These are phyloP conservation scores for Arctia plantaginis DNA, from an alignment of 2,888 invertebrate species.

Conservation along the genomic window DNA sequence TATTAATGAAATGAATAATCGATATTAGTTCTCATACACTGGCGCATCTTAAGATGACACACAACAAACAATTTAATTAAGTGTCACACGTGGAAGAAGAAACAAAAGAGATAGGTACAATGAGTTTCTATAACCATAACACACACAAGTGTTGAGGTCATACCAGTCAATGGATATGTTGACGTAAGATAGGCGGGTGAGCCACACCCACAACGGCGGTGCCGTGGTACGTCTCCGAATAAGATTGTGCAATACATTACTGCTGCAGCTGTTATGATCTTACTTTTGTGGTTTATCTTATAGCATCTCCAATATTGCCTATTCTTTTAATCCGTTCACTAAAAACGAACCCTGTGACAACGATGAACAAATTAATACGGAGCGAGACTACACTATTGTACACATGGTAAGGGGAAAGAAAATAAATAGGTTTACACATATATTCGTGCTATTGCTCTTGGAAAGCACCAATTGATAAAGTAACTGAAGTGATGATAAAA, in stretches of 20 bases:
- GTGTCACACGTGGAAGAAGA: not conserved
- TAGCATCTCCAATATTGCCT: not conserved
- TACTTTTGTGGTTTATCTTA: not conserved
- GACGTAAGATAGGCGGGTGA: constrained; percentile 50
- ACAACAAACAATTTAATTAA: not conserved
- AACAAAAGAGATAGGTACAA: not conserved
- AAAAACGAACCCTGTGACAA: not conserved
- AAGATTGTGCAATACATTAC: constrained; percentile 28
- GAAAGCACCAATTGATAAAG: not conserved
- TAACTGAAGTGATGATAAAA: no score
- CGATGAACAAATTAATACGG: no score
- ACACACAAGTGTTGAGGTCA: constrained; percentile 20
- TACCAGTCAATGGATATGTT: constrained; percentile 14
- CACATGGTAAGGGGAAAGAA: not conserved
- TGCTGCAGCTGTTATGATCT: not conserved
- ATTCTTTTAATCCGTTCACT: not conserved
- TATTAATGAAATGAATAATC: not conserved
- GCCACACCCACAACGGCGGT: constrained; percentile 47
- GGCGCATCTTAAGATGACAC: not conserved
- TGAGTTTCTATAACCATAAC: not conserved
- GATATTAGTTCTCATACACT: not conserved
- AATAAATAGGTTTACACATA: no score
- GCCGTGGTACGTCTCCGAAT: constrained; percentile 31
- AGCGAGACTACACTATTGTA: no score
- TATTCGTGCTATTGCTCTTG: no score